Evolutionary conservation across 2,113 vertebrate species (phyloP).

Genomic region (Anthoscopus minutus): DNA sequence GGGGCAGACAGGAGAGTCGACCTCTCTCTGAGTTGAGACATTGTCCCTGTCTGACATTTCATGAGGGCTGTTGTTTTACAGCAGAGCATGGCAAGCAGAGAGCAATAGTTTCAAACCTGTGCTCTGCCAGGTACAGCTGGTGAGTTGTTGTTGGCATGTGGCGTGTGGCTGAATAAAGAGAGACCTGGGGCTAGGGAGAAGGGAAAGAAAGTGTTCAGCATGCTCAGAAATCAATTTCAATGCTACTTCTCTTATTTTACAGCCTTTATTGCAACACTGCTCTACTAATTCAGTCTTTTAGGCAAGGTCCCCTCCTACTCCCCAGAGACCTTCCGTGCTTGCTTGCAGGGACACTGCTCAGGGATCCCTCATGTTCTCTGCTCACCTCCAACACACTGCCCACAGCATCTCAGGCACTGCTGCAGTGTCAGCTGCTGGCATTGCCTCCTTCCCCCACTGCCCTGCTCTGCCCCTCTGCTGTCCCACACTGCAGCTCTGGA

Average conservation of each 20-base stretch:
- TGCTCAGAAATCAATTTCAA: background rate
- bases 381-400: background rate
- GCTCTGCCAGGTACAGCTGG: background rate
- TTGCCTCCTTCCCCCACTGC: background rate
- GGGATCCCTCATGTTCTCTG: background rate
- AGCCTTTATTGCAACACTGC: background rate
- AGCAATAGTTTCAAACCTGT: background rate
- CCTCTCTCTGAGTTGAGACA: background rate
- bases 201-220: background rate
- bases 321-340: background rate
- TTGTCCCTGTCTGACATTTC: background rate
- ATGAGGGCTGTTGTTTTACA: background rate
- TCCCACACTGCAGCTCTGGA: background rate
- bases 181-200: background rate
- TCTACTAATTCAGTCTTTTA: background rate
- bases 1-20: background rate
- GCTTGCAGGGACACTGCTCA: background rate
- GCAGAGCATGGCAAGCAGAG: background rate
- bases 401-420: background rate
- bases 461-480: background rate
- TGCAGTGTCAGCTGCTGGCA: background rate
- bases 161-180: background rate
- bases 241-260: conserved; percentile 22
- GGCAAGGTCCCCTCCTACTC: background rate
- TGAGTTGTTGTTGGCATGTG: background rate